phyloP scores from a whole-genome alignment of 2,888 invertebrate genomes.

The Ischnus inquisitorius region DNA sequence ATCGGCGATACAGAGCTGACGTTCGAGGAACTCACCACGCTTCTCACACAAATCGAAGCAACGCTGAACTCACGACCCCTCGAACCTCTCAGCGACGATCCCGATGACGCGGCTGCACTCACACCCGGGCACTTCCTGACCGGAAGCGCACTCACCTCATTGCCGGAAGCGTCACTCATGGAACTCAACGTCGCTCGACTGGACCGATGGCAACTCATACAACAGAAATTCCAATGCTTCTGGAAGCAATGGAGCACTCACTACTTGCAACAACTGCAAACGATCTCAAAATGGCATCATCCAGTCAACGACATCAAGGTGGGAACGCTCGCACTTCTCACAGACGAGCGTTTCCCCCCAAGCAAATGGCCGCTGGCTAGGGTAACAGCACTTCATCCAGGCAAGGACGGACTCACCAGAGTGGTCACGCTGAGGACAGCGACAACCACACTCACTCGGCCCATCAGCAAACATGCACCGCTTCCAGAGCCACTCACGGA shows the following conservation, averaged over 20 bases:
- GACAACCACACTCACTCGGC: not conserved
- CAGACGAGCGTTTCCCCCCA: constrained; percentile 4
- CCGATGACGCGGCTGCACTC: constrained; percentile 4
- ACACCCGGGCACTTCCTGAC: constrained; percentile 20
- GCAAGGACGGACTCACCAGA: constrained; percentile 2
- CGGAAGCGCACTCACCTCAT: not conserved
- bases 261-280: not conserved
- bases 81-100: constrained; percentile 8
- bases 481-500: no score
- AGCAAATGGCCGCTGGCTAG: not conserved
- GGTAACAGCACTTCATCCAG: no score
- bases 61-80: constrained; percentile 60
- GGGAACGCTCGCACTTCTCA: not conserved
- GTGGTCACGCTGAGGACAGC: not conserved
- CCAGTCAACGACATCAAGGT: not conserved
- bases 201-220: not conserved
- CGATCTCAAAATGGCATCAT: not conserved
- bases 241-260: no score
- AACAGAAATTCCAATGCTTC: not conserved
- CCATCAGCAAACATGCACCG: no score
- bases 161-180: not conserved
- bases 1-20: constrained; percentile 37
- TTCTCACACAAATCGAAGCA: constrained; percentile 58
- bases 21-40: constrained; percentile 57
- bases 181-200: not conserved